Evolutionary conservation across 1,140 invertebrate genomes (phyloP).

Genomic region (Drosophila jambulina): DNA sequence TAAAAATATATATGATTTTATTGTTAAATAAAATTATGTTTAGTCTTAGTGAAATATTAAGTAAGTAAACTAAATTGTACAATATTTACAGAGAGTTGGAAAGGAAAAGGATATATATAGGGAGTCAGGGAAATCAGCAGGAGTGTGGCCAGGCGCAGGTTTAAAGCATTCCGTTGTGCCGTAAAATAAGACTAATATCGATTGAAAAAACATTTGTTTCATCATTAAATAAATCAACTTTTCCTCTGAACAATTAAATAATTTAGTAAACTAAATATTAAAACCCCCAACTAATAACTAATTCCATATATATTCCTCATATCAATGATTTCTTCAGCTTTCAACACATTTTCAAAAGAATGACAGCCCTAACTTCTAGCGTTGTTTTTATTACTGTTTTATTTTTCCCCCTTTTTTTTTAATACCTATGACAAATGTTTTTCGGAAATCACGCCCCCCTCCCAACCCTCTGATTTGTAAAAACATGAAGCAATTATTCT

Average conservation of each 20-base stretch:
- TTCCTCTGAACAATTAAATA: not conserved
- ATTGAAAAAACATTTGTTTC: too few relatives aligned
- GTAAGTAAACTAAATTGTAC: too few relatives aligned
- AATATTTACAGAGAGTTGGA: not conserved
- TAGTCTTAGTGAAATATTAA: too few relatives aligned
- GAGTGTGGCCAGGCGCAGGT: too few relatives aligned
- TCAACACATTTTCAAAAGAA: not conserved
- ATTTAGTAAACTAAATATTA: not conserved
- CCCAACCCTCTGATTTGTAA: conserved; percentile 1
- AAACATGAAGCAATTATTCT: conserved; percentile 74
- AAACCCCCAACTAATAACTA: not conserved
- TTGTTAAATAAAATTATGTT: too few relatives aligned
- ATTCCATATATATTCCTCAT: not conserved
- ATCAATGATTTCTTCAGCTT: not conserved
- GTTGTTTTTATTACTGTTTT: conserved; percentile 21
- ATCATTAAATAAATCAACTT: not conserved
- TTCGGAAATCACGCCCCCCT: conserved; percentile 1
- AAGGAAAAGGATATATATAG: not conserved
- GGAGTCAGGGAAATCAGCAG: not conserved
- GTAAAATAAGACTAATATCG: not conserved
- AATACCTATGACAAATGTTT: conserved; percentile 74
- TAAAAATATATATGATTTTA: too few relatives aligned
- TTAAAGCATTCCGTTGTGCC: too few relatives aligned
- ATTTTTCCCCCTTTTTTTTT: conserved; percentile 6
- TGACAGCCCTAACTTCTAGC: conserved; percentile 1